phyloP scores from a whole-genome alignment of 2,888 invertebrate species.

The Arctia plantaginis region DNA sequence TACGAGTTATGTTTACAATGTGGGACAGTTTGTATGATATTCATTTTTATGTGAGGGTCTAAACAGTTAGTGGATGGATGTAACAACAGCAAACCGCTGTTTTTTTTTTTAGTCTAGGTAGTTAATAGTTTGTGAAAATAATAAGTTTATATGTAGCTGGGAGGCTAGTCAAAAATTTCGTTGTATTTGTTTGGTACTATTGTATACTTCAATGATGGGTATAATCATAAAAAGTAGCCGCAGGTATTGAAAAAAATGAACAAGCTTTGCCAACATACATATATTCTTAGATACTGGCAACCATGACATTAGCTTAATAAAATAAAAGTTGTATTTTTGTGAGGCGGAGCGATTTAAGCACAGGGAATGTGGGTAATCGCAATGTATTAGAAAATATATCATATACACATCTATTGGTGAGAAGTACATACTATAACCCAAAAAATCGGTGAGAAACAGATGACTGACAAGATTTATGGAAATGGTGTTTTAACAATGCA shows the following conservation, averaged over 20 bases:
- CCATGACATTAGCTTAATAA: background rate
- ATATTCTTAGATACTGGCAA: background rate
- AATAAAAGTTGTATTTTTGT: background rate
- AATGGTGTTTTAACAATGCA: background rate
- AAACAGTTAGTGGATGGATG: background rate
- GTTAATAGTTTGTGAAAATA: background rate
- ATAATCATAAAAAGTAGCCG: background rate
- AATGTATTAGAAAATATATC: background rate
- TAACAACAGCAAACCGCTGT: background rate
- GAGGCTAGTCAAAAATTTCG: background rate
- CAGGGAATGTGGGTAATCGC: background rate
- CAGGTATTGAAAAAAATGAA: background rate
- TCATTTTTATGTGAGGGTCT: constrained; percentile 9
- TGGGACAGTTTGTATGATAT: constrained; percentile 5
- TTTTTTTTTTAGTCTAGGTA: background rate
- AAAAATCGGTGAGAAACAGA: background rate
- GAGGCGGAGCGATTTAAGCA: background rate
- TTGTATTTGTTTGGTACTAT: background rate
- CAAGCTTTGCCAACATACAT: background rate
- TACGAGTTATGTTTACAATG: constrained; percentile 25
- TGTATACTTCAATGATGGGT: background rate
- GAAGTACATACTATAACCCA: background rate
- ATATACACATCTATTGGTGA: background rate
- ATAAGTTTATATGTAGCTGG: background rate
- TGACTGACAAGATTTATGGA: background rate